Conservation (phyloP, 2,888 invertebrate genomes). For the Tethea ocularis region DNA sequence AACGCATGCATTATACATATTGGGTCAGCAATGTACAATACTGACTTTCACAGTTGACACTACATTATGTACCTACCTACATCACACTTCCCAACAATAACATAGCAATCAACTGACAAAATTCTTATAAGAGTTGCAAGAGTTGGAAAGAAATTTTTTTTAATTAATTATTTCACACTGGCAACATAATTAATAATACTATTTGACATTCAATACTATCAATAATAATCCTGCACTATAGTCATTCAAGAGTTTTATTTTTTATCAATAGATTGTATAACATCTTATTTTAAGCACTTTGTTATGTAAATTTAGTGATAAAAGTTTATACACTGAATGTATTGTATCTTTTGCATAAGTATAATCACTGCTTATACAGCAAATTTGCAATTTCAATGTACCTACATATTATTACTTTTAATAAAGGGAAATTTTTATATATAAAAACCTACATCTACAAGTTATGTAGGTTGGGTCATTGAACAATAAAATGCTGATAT, state of each 20-base stretch:
- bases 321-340: not conserved
- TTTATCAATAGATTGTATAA: not conserved
- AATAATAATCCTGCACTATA: constrained; percentile 5
- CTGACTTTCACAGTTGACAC: constrained; percentile 59
- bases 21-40: constrained; percentile 57
- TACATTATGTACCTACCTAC: constrained; percentile 15
- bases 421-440: not conserved
- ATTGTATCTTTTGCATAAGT: not conserved
- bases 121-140: constrained; percentile 56
- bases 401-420: too few relatives aligned
- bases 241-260: not conserved
- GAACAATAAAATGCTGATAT: not conserved
- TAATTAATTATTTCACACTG: constrained; percentile 29
- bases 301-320: not conserved
- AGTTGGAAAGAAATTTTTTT: constrained; percentile 20
- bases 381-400: not conserved
- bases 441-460: not conserved
- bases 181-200: constrained; percentile 41
- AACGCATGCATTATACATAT: constrained; percentile 48
- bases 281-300: not conserved
- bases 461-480: not conserved
- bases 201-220: constrained; percentile 5
- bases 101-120: constrained; percentile 19
- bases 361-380: not conserved
- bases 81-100: constrained; percentile 14